A percentile compares a stretch with the other conserved stretches of the same genome.
These are phyloP conservation scores for Rhinogobius similis DNA, from an alignment of 2,113 vertebrate species.

Conservation along the genomic window DNA sequence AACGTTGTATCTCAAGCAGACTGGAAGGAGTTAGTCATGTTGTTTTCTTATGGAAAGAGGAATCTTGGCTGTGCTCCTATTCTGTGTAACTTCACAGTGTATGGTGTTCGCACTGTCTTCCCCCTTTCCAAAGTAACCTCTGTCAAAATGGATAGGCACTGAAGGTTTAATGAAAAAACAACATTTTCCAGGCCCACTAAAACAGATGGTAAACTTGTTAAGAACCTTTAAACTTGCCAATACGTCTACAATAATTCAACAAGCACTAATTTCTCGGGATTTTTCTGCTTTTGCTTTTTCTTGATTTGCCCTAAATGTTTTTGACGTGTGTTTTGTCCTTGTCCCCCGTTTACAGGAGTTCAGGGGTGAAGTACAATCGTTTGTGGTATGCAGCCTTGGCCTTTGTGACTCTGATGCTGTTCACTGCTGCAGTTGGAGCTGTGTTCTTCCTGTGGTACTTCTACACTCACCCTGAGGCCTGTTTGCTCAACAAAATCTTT, in stretches of 20 bases:
- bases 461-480: slow-evolving; percentile 86
- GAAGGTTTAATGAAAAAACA: neutral
- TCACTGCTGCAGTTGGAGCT: slow-evolving; percentile 85
- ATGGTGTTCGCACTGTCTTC: slow-evolving; percentile 36
- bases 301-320: slow-evolving; percentile 31
- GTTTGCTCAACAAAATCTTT: slow-evolving; percentile 89
- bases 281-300: slow-evolving; percentile 14
- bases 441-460: slow-evolving; percentile 85
- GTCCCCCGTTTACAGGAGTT: slow-evolving; percentile 78
- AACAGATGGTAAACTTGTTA: slow-evolving; percentile 21
- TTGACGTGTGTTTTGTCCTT: neutral
- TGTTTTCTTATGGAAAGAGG: slow-evolving; percentile 16
- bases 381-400: slow-evolving; percentile 90
- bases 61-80: slow-evolving; percentile 24
- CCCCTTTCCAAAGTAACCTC: neutral
- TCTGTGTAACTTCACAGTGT: slow-evolving; percentile 34
- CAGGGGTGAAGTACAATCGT: slow-evolving; percentile 86
- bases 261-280: slow-evolving; percentile 19
- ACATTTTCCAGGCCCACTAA: neutral
- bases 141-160: neutral
- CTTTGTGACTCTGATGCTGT: slow-evolving; percentile 86
- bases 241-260: slow-evolving; percentile 3
- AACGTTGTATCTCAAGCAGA: neutral
- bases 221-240: slow-evolving; percentile 22
- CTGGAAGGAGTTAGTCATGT: slow-evolving; percentile 17